A percentile compares a stretch with the other conserved stretches of the same genome.
These are phyloP conservation scores for Cylindroiulus punctatus DNA, from an alignment of 2,888 invertebrate species.

Conservation along the genomic window DNA sequence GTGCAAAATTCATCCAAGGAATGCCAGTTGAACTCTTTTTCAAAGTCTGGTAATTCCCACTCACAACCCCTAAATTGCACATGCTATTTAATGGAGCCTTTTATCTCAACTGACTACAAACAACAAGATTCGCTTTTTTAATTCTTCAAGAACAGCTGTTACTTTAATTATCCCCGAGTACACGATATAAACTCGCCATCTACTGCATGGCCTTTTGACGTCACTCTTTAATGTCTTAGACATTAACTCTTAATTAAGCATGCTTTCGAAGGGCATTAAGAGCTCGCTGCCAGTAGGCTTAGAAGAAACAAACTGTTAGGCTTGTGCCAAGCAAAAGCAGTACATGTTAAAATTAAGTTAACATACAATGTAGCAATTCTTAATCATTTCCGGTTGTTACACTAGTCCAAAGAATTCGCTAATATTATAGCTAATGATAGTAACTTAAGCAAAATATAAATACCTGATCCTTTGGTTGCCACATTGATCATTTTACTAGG, in stretches of 20 bases:
- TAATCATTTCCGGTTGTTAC: not conserved
- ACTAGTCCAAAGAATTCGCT: not conserved
- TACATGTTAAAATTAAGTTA: too few relatives aligned
- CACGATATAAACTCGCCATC: not conserved
- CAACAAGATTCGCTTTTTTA: not conserved
- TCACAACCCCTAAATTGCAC: not conserved
- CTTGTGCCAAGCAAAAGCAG: not conserved
- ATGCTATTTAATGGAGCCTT: not conserved
- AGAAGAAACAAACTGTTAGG: not conserved
- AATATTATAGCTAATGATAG: too few relatives aligned
- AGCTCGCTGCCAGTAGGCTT: not conserved
- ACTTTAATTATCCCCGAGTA: not conserved
- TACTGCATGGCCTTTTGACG: not conserved
- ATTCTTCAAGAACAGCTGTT: slow-evolving; percentile 1
- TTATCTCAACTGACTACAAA: not conserved
- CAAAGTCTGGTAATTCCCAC: slow-evolving; percentile 10
- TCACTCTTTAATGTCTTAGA: not conserved
- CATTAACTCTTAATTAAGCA: slow-evolving; percentile 7
- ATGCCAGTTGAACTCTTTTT: too few relatives aligned
- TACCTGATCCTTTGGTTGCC: slow-evolving; percentile 58
- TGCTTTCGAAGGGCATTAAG: not conserved
- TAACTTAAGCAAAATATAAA: not conserved
- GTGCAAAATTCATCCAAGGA: too few relatives aligned
- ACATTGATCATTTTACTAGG: slow-evolving; percentile 54
- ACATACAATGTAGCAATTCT: too few relatives aligned